Conservation (phyloP, 2,113 vertebrate species). For the Grammomys surdaster region DNA sequence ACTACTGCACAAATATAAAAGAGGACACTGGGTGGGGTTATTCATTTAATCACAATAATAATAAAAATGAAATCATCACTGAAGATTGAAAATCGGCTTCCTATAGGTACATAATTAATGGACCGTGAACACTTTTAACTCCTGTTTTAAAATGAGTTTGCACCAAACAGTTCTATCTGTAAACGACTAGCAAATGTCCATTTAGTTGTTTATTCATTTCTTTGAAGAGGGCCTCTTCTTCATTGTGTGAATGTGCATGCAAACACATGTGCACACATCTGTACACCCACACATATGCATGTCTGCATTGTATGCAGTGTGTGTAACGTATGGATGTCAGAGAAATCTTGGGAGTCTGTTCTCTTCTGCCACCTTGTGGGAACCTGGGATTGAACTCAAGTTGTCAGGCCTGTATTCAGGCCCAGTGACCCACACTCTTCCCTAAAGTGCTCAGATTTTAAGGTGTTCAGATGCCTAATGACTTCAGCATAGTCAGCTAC, state of each 20-base stretch:
- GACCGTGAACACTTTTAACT: not conserved
- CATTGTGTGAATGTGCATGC: not conserved
- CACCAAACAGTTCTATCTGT: not conserved
- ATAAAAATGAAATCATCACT: not conserved
- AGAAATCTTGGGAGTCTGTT: not conserved
- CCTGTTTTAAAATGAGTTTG: not conserved
- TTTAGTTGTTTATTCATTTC: not conserved
- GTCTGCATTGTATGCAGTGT: not conserved
- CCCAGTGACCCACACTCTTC: too few species aligned
- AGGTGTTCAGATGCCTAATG: not conserved
- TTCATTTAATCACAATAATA: conserved; percentile 42
- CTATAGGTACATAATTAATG: not conserved
- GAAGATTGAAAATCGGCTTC: not conserved
- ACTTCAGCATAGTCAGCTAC: not conserved
- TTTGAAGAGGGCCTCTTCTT: not conserved
- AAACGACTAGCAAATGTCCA: not conserved
- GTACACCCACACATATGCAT: too few species aligned
- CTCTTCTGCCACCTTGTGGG: not conserved
- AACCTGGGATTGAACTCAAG: not conserved
- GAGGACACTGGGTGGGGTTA: conserved; percentile 38
- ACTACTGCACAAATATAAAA: conserved; percentile 59
- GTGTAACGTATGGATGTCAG: not conserved
- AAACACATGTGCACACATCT: not conserved
- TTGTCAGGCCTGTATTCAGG: not conserved
- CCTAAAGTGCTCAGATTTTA: not conserved